Base-by-base conservation (phyloP, 2,888 invertebrate species). In the Penaeus monodon region DNA sequence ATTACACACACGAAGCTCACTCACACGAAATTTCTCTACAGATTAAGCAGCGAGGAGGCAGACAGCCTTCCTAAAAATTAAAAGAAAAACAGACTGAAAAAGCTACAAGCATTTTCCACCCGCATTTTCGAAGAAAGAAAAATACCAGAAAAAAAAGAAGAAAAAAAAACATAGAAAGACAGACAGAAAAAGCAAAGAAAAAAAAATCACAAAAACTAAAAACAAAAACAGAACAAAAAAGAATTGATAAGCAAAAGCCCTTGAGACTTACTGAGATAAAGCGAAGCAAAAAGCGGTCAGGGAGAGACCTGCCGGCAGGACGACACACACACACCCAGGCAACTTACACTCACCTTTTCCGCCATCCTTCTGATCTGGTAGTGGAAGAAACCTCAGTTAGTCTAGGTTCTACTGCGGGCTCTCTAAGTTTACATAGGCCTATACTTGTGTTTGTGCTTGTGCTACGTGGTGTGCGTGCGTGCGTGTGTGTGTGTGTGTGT, bases 331-430 rank as follows among this genome's bases (percentile, higher is more conserved):
- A 76, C 33, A 29, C 27, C 22, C 76, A 76, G 63, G 29, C n/a
- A 78, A 63, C 63, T 12, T 78, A 78, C 64, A 63, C 63, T 63
- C 77, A 14, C 63, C 77, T 63, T 49, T 57, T 63, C 27, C 63
- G 57, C 57, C 77, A 3, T 77, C 77, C 77, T 77, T 77, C 57
- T 77, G 77, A 77, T 77, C 77, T 77, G 77, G 77, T 33, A 77
- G 77, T 77, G 77, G 57, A 57, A 77, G 77, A 77, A 77, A 77
- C 77, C 17, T 49, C 57, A 27, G 77, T 77, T 77, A 77, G 77
- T 77, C 57, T 24, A 27, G 63, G n/a, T 63, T 77, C 57, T 57
- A 57, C 57, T 17, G 57, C 57, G 57, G 57, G 57, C 10, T 57
- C 2, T 57, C 57, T 57, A 57, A 57, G 17, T 38, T 77, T 49